These are phyloP conservation scores for Dendroctonus valens DNA, from an alignment of 1,140 invertebrate genomes.

Conservation along the genomic window DNA sequence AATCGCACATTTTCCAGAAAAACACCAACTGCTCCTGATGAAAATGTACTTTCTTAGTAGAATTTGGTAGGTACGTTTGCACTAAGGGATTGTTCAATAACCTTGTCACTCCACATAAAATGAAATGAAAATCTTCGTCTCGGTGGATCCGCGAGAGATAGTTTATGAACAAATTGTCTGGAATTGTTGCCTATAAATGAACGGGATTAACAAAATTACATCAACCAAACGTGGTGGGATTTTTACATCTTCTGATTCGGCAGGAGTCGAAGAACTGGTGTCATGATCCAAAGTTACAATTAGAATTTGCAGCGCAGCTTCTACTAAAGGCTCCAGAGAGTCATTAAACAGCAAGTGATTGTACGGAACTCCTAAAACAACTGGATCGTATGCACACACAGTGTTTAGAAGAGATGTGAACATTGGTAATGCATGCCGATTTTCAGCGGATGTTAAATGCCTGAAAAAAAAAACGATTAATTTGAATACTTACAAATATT, in stretches of 20 bases:
- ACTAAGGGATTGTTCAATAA: slow-evolving; percentile 95
- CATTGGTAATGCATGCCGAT: slow-evolving; percentile 89
- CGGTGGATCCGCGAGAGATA: slow-evolving; percentile 97
- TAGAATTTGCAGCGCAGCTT: slow-evolving; percentile 91
- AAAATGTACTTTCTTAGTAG: slow-evolving; percentile 94
- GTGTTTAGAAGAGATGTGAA: slow-evolving; percentile 98
- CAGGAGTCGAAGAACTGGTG: slow-evolving; percentile 53
- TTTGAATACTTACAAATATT: background rate
- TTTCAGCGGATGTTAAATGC: slow-evolving; percentile 64
- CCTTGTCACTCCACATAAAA: slow-evolving; percentile 91
- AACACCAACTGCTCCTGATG: slow-evolving; percentile 97
- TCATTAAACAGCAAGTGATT: slow-evolving; percentile 97
- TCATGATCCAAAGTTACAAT: slow-evolving; percentile 96
- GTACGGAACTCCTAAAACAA: slow-evolving; percentile 95
- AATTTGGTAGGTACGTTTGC: slow-evolving; percentile 98
- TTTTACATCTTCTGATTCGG: slow-evolving; percentile 50
- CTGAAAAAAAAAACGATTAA: slow-evolving; percentile 44
- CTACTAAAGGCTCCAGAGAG: slow-evolving; percentile 90
- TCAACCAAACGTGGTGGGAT: slow-evolving; percentile 3
- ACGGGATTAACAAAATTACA: slow-evolving; percentile 5
- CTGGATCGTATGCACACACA: slow-evolving; percentile 96
- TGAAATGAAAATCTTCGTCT: slow-evolving; percentile 98
- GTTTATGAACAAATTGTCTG: slow-evolving; percentile 98
- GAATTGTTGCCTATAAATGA: slow-evolving; percentile 52
- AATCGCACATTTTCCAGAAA: slow-evolving; percentile 99